These are phyloP conservation scores for Netelia inedita DNA, from an alignment of 2,888 invertebrate genomes.

Conservation along the genomic window DNA sequence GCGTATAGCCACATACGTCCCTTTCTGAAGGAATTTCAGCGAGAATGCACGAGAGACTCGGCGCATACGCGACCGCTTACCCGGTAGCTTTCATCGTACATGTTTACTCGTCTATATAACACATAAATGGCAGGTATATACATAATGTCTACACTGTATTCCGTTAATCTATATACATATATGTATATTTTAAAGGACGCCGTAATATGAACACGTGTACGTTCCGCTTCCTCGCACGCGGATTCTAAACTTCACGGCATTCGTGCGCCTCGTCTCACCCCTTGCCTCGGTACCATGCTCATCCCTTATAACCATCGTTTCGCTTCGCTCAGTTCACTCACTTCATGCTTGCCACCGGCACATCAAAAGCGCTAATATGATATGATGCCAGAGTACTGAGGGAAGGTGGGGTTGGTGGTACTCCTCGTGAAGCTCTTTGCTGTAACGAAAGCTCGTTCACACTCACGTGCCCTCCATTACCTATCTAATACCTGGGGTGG, in stretches of 20 bases:
- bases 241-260: conserved; percentile 16
- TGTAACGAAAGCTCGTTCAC: conserved; percentile 59
- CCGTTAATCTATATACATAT: neutral
- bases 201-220: conserved; percentile 20
- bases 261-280: conserved; percentile 28
- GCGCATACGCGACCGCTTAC: conserved; percentile 15
- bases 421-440: conserved; percentile 46
- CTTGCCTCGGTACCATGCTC: neutral
- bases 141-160: neutral
- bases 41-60: conserved; percentile 5
- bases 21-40: conserved; percentile 25
- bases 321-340: conserved; percentile 43
- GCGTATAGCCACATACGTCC: neutral
- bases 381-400: conserved; percentile 31
- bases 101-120: neutral
- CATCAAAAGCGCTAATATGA: conserved; percentile 62
- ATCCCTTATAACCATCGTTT: conserved; percentile 37
- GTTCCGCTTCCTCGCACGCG: conserved; percentile 13
- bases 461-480: conserved; percentile 53
- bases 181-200: conserved; percentile 7
- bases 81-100: conserved; percentile 22
- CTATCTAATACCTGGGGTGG: conserved; percentile 25
- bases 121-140: neutral
- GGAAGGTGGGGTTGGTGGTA: neutral
- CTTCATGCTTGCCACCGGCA: conserved; percentile 29